Conservation (phyloP, 2,113 vertebrate genomes). For the Actenoides hombroni region DNA sequence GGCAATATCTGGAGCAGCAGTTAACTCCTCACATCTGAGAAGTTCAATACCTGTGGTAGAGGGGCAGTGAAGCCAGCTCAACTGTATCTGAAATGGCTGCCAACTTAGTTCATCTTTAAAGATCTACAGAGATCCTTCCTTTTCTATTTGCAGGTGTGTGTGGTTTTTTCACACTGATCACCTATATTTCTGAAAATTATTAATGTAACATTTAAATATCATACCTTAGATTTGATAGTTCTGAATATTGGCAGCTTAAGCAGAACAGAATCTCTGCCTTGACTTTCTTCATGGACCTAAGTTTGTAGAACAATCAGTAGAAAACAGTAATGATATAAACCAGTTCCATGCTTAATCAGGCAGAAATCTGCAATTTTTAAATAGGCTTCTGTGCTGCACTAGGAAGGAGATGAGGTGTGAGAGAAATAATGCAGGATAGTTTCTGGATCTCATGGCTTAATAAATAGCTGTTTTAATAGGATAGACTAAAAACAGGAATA, state of each 20-base stretch:
- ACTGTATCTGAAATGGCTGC: neutral
- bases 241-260: neutral
- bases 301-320: neutral
- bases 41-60: neutral
- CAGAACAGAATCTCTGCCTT: neutral
- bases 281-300: neutral
- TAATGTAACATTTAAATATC: neutral
- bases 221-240: neutral
- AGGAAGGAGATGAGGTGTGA: neutral
- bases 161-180: neutral
- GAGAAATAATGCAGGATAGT: rapidly evolving
- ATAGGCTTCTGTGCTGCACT: neutral
- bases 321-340: neutral
- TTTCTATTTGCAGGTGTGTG: neutral
- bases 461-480: neutral
- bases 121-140: neutral
- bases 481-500: neutral
- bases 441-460: neutral
- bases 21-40: neutral
- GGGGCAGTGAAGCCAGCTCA: neutral
- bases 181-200: neutral
- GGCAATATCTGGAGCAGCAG: neutral
- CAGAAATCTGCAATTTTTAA: neutral
- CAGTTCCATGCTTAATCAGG: neutral
- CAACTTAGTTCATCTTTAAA: neutral